Base-by-base conservation (phyloP, 2,113 vertebrate species). In the Campylomormyrus numenius region DNA sequence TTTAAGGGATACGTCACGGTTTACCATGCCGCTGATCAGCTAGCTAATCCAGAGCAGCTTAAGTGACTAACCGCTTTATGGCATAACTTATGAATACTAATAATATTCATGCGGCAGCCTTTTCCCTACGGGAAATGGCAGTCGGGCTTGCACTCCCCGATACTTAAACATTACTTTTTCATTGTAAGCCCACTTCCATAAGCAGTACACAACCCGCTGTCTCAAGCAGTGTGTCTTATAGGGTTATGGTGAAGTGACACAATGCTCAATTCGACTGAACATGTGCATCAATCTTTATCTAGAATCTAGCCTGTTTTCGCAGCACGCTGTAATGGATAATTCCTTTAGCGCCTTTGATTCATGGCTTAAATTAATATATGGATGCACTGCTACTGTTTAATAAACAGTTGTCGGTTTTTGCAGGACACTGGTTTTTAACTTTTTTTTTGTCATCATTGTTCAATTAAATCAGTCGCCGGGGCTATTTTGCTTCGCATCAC, bases 41-140 rank as follows among this genome's bases (percentile, higher is more conserved):
- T 80, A 80, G 74, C 74, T 80, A 80, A 42, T 42, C 74, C 74
- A 80, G 74, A 80, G 74, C 74, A 80, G 74, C 74, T 80, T 80
- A 80, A 42, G 35, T 35, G 17, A 8, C 74, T 80, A 80, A 42
- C 31, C 74, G 35, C 35, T 80, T 80, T 80, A 80, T 19, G 15
- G 74, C 74, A 42, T 80, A 80, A 80, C 74, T 39, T 80, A 80
- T 80, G 74, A 80, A 80, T 80, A 80, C 74, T 80, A 42, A 80
- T 80, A 42, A 80, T 39, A 80, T 80, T 39, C 74, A 80, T 13
- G 74, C 15, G 17, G 74, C 35, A 80, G 31, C 74, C 11, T 80
- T 80, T 80, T 80, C 74, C 74, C 35, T 80, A 39, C 35, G 35
- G 74, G 74, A 15, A 80, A 15, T 42, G 27, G 24, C 66, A 74